Base-by-base conservation (phyloP, 2,888 invertebrate species). In the Cheilosia urbana region DNA sequence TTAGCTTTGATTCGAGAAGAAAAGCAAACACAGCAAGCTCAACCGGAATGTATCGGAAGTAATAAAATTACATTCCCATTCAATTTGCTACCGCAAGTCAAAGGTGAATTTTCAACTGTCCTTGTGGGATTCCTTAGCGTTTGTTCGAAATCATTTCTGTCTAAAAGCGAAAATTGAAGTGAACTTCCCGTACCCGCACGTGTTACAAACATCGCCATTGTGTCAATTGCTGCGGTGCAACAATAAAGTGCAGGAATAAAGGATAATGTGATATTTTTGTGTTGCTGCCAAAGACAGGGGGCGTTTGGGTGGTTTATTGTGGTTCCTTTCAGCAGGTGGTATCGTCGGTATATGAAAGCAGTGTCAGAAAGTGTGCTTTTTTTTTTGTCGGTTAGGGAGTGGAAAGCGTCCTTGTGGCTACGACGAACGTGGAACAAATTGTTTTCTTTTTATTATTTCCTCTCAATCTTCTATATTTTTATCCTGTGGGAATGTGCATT, bases 401-500 rank as follows among this genome's bases (percentile, higher is more conserved):
- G 17, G 19, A 17, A 49, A 21, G 2, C 42, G 17, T 53, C 27
- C 79, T 51, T 34, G 47, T 37, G 75, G 40, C 62, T 0, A 34
- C 40, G 63, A 49, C 11, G 40, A 65, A 65, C 40, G 17, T 45
- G 42, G 51, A 71, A 65, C 55, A 71, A 81, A 71, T 75, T 69
- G 51, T 73, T 79, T 58, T 45, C 9, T 19, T 9, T 45, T 37
- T 63, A 30, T 9, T 30, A 9, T 30, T 65, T 71, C 42, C 69
- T 55, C 71, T 60, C 72, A 75, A 75, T 76, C 69, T 76, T 62
- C 21, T 49, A 45, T 53, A 40, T 57, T 76, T 57, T 76, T 75
- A 57, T 75, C 81, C 85, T 72, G 62, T 72, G 81, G 85, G 85
- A 85, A 80, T 71, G 76, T 71, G 76, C 65, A 81, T 60, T 81